Percentiles rank a stretch among this genome's conserved stretches.
phyloP scores from a whole-genome alignment of 2,888 invertebrate species.

The Agrochola circellaris region DNA sequence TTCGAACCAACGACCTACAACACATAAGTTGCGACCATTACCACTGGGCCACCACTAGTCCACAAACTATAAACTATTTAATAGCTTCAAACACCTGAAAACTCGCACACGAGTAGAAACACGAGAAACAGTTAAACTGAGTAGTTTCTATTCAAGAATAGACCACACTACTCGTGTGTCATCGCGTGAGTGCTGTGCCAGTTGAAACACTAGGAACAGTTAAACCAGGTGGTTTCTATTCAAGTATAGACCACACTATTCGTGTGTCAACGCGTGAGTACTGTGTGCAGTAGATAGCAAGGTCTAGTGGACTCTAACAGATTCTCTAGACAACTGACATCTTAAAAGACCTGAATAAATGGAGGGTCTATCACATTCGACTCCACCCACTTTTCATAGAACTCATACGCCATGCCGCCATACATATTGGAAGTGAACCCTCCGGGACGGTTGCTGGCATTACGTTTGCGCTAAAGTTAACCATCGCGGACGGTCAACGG shows the following conservation, averaged over 20 bases:
- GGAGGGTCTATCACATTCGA: not conserved
- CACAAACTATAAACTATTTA: not conserved
- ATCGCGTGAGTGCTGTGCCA: slow-evolving; percentile 8
- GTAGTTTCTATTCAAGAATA: slow-evolving; percentile 30
- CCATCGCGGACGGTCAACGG: too few species aligned
- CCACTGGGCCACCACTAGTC: too few species aligned
- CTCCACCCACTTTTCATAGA: too few species aligned
- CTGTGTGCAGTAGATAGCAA: slow-evolving; percentile 1
- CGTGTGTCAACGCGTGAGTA: slow-evolving; percentile 17
- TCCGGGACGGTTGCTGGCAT: too few species aligned
- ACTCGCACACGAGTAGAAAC: too few species aligned
- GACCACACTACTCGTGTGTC: slow-evolving; percentile 10
- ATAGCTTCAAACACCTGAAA: not conserved
- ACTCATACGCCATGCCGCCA: too few species aligned
- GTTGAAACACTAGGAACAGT: slow-evolving; percentile 37
- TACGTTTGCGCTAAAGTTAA: too few species aligned
- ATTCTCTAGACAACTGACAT: not conserved
- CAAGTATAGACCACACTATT: slow-evolving; percentile 23
- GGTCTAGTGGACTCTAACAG: slow-evolving; percentile 6
- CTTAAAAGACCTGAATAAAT: slow-evolving; percentile 5
- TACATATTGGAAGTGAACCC: too few species aligned
- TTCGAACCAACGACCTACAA: too few species aligned
- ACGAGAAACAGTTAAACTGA: slow-evolving; percentile 37
- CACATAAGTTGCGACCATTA: too few species aligned
- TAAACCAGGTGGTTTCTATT: slow-evolving; percentile 24